Percentiles rank a stretch among this genome's conserved stretches.
phyloP scores from a whole-genome alignment of 2,888 invertebrate species.

The Plemyria rubiginata region DNA sequence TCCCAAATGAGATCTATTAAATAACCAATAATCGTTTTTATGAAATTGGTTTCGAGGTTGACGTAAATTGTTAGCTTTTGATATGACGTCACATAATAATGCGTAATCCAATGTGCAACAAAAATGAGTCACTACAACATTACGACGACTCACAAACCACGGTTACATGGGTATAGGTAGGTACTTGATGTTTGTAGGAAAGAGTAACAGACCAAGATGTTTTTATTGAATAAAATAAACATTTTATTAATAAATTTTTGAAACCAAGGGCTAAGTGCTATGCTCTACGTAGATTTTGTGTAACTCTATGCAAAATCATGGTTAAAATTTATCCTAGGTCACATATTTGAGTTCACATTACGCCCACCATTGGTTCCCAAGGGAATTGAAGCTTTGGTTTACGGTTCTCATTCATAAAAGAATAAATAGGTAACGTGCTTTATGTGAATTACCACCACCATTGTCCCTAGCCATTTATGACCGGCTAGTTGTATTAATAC shows the following conservation, averaged over 20 bases:
- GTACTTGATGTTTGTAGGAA: conserved; percentile 35
- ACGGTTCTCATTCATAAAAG: background rate
- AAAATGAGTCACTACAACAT: conserved; percentile 59
- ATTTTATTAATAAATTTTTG: background rate
- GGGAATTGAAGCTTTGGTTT: background rate
- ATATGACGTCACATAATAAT: conserved; percentile 64
- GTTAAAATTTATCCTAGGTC: too few species aligned
- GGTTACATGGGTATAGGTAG: conserved; percentile 29
- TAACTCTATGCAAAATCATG: too few species aligned
- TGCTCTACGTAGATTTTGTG: too few species aligned
- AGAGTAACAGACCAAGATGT: conserved; percentile 16
- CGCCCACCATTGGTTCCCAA: background rate
- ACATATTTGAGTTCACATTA: background rate
- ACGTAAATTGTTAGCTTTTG: background rate
- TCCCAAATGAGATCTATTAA: too few species aligned
- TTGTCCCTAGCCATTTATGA: background rate
- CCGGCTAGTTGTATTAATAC: background rate
- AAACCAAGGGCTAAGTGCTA: too few species aligned
- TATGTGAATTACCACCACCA: background rate
- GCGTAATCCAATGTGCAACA: conserved; percentile 67
- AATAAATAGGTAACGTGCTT: background rate
- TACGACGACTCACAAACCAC: conserved; percentile 31
- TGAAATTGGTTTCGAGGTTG: background rate
- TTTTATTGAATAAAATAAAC: conserved; percentile 1
- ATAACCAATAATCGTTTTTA: too few species aligned